Conservation (phyloP, 2,888 invertebrate species). For the Calliphora vomitoria region DNA sequence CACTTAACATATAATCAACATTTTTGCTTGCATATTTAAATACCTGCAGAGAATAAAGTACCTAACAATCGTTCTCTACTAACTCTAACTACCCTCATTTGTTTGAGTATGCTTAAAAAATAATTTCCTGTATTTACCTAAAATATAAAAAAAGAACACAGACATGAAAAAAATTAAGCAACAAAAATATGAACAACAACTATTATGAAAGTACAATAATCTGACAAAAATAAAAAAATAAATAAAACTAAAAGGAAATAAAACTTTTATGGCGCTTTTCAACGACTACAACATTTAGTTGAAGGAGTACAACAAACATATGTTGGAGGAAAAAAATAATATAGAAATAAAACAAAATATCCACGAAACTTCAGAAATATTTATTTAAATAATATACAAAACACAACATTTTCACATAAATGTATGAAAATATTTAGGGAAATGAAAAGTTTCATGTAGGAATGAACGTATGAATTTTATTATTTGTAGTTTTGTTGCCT, state of each 20-base stretch:
- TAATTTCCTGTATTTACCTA: conserved; percentile 62
- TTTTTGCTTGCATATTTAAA: neutral
- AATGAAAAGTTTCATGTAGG: neutral
- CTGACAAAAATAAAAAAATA: conserved; percentile 1
- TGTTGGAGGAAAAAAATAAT: neutral
- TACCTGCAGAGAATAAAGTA: conserved; percentile 1
- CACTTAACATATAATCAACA: neutral
- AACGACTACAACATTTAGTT: conserved; percentile 43
- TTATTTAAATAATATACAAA: conserved; percentile 12
- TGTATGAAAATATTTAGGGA: neutral
- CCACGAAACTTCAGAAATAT: conserved; percentile 16
- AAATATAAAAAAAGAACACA: conserved; percentile 13
- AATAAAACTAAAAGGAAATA: conserved; percentile 4
- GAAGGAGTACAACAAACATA: conserved; percentile 51
- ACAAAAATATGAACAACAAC: conserved; percentile 24
- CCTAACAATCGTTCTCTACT: neutral
- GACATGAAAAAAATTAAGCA: neutral
- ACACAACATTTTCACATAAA: neutral
- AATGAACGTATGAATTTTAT: neutral
- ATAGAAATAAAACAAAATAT: conserved; percentile 15
- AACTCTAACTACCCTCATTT: conserved; percentile 6
- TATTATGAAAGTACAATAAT: conserved; percentile 41
- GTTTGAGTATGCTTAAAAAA: conserved; percentile 55
- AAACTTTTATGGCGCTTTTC: conserved; percentile 45
- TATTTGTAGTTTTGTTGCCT: neutral